Evolutionary conservation across 1,140 invertebrate species (phyloP).

Genomic region (Pteromalus puparum): DNA sequence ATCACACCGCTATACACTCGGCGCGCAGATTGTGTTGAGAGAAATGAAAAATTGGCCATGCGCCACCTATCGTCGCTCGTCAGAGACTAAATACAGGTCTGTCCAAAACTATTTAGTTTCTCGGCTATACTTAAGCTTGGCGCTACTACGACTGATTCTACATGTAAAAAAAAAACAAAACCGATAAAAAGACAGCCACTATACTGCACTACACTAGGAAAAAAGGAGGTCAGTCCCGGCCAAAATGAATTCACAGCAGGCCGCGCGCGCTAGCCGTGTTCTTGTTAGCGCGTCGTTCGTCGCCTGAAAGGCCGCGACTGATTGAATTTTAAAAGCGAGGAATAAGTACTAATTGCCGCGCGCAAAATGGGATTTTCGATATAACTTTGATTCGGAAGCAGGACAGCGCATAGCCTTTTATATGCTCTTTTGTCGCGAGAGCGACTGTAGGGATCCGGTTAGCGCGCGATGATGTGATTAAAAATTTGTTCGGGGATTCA

Average conservation of each 20-base stretch:
- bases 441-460: not conserved
- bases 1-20: too few species aligned
- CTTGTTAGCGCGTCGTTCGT: not conserved
- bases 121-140: too few species aligned
- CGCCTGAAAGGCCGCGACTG: not conserved
- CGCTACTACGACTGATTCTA: too few species aligned
- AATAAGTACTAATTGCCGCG: slow-evolving; percentile 29
- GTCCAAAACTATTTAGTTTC: too few species aligned
- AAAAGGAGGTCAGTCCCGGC: not conserved
- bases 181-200: too few species aligned
- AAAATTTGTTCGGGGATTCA: not conserved
- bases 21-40: too few species aligned
- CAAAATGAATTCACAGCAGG: slow-evolving; percentile 11
- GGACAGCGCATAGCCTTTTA: not conserved
- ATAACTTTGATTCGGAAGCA: not conserved
- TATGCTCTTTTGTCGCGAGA: slow-evolving; percentile 5
- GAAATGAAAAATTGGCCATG: too few species aligned
- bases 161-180: too few species aligned
- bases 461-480: not conserved
- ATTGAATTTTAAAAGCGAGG: slow-evolving; percentile 29
- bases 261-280: not conserved
- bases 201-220: too few species aligned
- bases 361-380: not conserved
- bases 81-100: too few species aligned
- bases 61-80: too few species aligned